These are phyloP conservation scores for Reticulitermes speratus DNA, from an alignment of 1,140 invertebrate genomes.

Conservation along the genomic window DNA sequence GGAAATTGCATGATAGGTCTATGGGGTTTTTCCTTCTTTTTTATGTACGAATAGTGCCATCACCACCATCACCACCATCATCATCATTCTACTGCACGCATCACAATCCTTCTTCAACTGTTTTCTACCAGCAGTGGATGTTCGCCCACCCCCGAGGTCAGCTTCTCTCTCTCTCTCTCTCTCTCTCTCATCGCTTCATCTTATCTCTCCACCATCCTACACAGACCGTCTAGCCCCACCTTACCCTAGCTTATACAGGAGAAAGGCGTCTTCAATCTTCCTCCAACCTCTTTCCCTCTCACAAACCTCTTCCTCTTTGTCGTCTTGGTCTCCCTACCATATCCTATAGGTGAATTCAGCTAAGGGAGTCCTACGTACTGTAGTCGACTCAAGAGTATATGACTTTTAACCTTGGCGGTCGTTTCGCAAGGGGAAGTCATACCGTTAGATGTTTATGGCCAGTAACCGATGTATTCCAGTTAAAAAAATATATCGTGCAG, in stretches of 20 bases:
- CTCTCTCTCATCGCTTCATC: background rate
- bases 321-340: background rate
- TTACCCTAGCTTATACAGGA: conserved; percentile 17
- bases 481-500: no score
- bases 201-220: background rate
- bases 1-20: background rate
- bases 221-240: background rate
- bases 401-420: no score
- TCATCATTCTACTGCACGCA: background rate
- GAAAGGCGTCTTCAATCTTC: conserved; percentile 19
- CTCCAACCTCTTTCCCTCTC: background rate
- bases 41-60: background rate
- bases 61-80: background rate
- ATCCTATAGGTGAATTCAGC: background rate
- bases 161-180: background rate
- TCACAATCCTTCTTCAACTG: background rate
- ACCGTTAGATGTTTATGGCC: no score
- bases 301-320: background rate
- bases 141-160: background rate
- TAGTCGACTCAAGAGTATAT: no score
- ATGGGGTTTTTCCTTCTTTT: background rate
- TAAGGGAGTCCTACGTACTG: background rate
- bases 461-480: no score
- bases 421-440: no score
- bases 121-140: background rate